These are phyloP conservation scores for Ectemnius lituratus DNA, from an alignment of 2,888 invertebrate species.

Conservation along the genomic window DNA sequence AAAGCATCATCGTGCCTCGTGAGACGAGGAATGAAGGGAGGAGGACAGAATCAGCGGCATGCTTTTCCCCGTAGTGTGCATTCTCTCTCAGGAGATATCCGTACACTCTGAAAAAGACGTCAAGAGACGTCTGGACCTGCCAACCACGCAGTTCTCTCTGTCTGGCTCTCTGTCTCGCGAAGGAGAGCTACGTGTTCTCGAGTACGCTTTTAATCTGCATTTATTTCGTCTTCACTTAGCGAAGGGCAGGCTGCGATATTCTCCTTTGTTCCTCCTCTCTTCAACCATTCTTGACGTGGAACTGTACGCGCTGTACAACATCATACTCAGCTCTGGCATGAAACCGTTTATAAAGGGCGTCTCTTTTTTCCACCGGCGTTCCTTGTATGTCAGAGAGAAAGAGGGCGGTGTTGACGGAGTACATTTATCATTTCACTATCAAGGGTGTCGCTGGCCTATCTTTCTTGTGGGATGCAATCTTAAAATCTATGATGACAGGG, in stretches of 20 bases:
- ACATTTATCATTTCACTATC: too few relatives aligned
- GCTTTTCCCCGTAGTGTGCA: slow-evolving; percentile 8
- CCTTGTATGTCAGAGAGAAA: too few relatives aligned
- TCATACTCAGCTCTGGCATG: too few relatives aligned
- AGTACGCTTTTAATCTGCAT: slow-evolving; percentile 67
- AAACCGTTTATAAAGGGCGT: too few relatives aligned
- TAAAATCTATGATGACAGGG: slow-evolving; percentile 46
- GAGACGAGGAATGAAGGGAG: slow-evolving; percentile 25
- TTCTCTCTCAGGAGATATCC: slow-evolving; percentile 20
- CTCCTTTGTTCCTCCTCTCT: slow-evolving; percentile 16
- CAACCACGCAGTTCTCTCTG: slow-evolving; percentile 29
- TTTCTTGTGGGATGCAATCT: too few relatives aligned
- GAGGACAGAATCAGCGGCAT: slow-evolving; percentile 21
- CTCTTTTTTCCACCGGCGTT: too few relatives aligned
- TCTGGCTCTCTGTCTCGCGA: too few relatives aligned
- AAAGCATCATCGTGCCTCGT: slow-evolving; percentile 38
- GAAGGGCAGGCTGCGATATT: slow-evolving; percentile 41
- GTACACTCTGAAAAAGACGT: slow-evolving; percentile 49
- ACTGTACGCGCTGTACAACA: slow-evolving; percentile 14
- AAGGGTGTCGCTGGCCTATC: too few relatives aligned
- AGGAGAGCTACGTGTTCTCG: slow-evolving; percentile 49
- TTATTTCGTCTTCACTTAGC: slow-evolving; percentile 50
- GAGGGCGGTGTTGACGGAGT: too few relatives aligned
- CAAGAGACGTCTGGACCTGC: slow-evolving; percentile 44
- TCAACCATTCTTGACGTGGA: not conserved